A percentile compares a stretch with the other conserved stretches of the same genome.
These are phyloP conservation scores for Urechis unicinctus DNA, from an alignment of 2,888 invertebrate species.

Conservation along the genomic window DNA sequence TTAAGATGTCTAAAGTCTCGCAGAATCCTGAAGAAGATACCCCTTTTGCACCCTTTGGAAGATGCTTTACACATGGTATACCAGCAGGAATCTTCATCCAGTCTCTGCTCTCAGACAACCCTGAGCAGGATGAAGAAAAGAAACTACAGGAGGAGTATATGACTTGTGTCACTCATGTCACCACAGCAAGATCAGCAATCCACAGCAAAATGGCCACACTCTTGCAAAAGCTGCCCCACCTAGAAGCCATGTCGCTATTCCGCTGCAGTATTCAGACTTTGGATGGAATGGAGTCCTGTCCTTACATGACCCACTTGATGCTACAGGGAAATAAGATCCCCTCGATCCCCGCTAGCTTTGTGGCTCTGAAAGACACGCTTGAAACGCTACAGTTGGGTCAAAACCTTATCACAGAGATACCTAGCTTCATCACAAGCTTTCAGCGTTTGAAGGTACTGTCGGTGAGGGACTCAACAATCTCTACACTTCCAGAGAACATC, in stretches of 20 bases:
- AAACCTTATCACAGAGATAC: slow-evolving; percentile 11
- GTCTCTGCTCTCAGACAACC: no score
- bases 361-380: slow-evolving; percentile 3
- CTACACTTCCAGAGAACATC: slow-evolving; percentile 14
- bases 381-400: slow-evolving; percentile 7
- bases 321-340: slow-evolving; percentile 5
- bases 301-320: slow-evolving; percentile 1
- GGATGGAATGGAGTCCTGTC: neutral
- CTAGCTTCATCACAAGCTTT: slow-evolving; percentile 11
- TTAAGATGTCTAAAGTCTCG: no score
- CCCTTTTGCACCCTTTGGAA: no score
- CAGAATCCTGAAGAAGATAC: no score
- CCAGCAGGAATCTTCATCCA: no score
- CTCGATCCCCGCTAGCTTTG: slow-evolving; percentile 4
- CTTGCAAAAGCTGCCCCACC: slow-evolving; percentile 4
- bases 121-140: neutral
- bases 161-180: no score
- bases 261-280: neutral
- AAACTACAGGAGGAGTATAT: neutral
- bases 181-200: neutral
- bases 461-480: slow-evolving; percentile 9
- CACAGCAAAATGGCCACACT: neutral
- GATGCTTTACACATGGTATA: no score
- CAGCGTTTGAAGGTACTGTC: slow-evolving; percentile 5
- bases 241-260: neutral